phyloP scores from a whole-genome alignment of 2,113 vertebrate genomes.

The Panurus biarmicus region DNA sequence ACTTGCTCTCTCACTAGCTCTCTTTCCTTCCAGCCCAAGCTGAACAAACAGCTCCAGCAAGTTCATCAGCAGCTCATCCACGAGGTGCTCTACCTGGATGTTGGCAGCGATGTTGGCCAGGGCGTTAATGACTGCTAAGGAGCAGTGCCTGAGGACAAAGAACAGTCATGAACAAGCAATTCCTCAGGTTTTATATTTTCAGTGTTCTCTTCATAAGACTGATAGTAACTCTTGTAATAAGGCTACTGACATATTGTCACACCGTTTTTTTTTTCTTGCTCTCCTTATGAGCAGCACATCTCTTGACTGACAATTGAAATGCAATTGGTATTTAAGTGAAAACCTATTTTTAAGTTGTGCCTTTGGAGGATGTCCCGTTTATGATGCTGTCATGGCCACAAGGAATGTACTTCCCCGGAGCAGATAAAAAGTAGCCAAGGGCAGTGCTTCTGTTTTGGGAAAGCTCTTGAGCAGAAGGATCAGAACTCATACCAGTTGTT shows the following conservation, averaged over 20 bases:
- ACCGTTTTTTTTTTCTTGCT: not conserved
- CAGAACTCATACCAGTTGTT: not conserved
- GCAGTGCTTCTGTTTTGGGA: not conserved
- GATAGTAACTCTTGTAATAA: not conserved
- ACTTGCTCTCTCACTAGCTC: slow-evolving; percentile 92
- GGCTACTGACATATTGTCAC: not conserved
- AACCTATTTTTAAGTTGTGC: not conserved
- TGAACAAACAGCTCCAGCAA: slow-evolving; percentile 95
- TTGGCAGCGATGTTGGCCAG: slow-evolving; percentile 95
- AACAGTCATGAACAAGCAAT: not conserved
- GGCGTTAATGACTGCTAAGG: slow-evolving; percentile 93
- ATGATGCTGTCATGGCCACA: not conserved
- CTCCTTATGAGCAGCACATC: not conserved
- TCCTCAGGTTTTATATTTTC: not conserved
- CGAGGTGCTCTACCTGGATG: slow-evolving; percentile 89
- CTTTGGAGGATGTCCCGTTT: not conserved
- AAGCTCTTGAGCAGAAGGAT: not conserved
- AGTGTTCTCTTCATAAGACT: not conserved
- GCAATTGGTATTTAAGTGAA: not conserved
- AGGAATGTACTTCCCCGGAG: not conserved
- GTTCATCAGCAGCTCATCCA: slow-evolving; percentile 93
- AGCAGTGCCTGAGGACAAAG: slow-evolving; percentile 82
- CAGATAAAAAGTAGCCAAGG: not conserved
- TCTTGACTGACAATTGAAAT: not conserved
- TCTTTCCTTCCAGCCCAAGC: slow-evolving; percentile 93